Conservation (phyloP, 2,113 vertebrate species). For the Nycticebus coucang region DNA sequence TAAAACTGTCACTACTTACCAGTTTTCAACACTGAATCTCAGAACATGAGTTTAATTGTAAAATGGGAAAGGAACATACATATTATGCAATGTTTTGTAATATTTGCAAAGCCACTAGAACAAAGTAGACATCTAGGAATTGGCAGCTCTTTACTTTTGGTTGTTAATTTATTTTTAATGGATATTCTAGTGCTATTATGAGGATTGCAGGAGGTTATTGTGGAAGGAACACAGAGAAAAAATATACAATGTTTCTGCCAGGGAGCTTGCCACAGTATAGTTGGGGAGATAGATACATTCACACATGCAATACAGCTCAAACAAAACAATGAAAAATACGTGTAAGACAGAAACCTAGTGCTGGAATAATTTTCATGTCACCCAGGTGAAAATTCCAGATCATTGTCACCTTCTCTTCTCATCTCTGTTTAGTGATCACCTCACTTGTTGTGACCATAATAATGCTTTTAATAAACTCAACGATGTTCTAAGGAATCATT, state of each 20-base stretch:
- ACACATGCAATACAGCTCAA: neutral
- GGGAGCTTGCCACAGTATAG: constrained; percentile 12
- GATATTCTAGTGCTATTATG: constrained; percentile 26
- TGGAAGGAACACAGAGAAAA: neutral
- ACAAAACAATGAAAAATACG: neutral
- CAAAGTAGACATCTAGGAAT: constrained; percentile 30
- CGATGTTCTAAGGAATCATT: neutral
- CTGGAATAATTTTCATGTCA: constrained; percentile 26
- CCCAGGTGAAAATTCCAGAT: neutral
- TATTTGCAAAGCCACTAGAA: constrained; percentile 41
- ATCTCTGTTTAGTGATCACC: neutral
- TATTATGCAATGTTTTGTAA: neutral
- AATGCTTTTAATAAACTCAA: constrained; percentile 17
- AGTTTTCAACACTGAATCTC: constrained; percentile 20
- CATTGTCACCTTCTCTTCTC: neutral
- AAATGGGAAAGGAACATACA: constrained; percentile 15
- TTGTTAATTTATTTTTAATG: constrained; percentile 49
- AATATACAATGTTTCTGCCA: neutral
- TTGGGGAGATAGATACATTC: neutral
- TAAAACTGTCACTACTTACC: neutral
- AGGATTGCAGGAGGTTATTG: constrained; percentile 13
- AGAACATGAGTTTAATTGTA: neutral
- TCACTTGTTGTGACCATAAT: neutral
- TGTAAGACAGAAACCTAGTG: neutral
- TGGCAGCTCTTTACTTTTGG: constrained; percentile 35